Base-by-base conservation (phyloP, 2,113 vertebrate genomes). In the Platysternon megacephalum region DNA sequence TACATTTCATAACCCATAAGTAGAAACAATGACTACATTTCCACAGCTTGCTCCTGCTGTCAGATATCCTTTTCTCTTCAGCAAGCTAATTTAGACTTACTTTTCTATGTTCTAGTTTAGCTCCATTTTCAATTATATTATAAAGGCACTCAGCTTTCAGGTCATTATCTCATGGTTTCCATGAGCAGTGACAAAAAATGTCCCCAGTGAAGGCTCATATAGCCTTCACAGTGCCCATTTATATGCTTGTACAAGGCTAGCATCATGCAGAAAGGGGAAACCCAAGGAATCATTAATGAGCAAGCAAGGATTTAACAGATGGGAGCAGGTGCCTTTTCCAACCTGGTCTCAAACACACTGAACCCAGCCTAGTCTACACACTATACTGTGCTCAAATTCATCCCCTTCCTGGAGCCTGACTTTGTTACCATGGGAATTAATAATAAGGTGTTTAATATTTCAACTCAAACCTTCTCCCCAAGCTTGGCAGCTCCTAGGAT, bases 1-100 rank as follows among this genome's bases (percentile, higher is more conserved):
- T 98, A 98, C 96, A 98, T 98, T 98, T 98, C 97, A 98, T 97
- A 97, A 91, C 94, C 90, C 87, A 85, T 96, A 96, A 88, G 87
- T 93, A 95, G 92, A 98, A 98, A 97, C 96, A 97, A 97, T 96
- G 96, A 91, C 94, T 97, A 92, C 83, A 94, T 97, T 98, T 97
- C 88, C 78, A 94, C 84, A 94, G 90, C 88, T 91, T 92, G 85
- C 91, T 95, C 91, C 85, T 96, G 92, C 94, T 97, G 97, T 98
- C 95, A 97, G 95, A 97, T 96, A 94, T 42, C 92, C 90, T 97
- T 96, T 97, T 96, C 95, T 97, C 79, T 94, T 97, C 93, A 94
- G 84, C 94, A 96, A 72, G 88, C 96, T 97, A 97, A 97, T 96
- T 98, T 96, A 97, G 92, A 90, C 89, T 96, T 92, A 94, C 93